These are phyloP conservation scores for Anagyrus pseudococci DNA, from an alignment of 2,888 invertebrate genomes.

Conservation along the genomic window DNA sequence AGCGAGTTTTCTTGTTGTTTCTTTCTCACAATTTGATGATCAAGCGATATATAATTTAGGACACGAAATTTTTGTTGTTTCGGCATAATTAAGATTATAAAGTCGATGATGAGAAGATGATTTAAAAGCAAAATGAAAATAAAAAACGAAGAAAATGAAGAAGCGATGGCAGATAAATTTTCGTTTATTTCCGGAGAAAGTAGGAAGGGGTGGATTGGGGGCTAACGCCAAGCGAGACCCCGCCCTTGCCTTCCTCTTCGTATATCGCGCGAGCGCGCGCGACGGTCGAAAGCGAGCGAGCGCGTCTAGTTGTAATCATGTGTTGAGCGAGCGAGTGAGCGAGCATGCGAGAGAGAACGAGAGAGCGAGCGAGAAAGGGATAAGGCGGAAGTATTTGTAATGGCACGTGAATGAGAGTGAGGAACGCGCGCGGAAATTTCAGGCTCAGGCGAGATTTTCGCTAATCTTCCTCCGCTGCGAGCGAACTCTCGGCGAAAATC, in stretches of 20 bases:
- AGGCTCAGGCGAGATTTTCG: neutral
- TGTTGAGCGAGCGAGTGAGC: conserved; percentile 21
- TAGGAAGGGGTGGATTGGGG: neutral
- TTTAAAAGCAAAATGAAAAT: too few species aligned
- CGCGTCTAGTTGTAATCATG: conserved; percentile 29
- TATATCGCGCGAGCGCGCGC: too few species aligned
- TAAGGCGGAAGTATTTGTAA: neutral
- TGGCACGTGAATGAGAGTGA: neutral
- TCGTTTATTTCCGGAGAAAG: neutral
- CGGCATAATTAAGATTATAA: too few species aligned
- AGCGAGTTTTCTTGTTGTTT: neutral
- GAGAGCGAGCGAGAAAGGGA: conserved; percentile 11
- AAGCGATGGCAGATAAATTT: neutral
- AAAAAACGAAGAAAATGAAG: too few species aligned
- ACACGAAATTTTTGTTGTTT: conserved; percentile 1
- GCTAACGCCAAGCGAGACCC: neutral
- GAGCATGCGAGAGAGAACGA: conserved; percentile 22
- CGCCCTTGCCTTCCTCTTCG: neutral
- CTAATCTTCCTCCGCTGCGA: neutral
- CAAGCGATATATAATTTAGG: neutral
- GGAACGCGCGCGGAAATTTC: neutral
- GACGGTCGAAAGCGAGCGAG: conserved; percentile 12
- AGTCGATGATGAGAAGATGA: too few species aligned
- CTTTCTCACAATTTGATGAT: neutral
- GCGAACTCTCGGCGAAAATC: neutral